Conservation (phyloP, 2,888 invertebrate species). For the Lysandra coridon region DNA sequence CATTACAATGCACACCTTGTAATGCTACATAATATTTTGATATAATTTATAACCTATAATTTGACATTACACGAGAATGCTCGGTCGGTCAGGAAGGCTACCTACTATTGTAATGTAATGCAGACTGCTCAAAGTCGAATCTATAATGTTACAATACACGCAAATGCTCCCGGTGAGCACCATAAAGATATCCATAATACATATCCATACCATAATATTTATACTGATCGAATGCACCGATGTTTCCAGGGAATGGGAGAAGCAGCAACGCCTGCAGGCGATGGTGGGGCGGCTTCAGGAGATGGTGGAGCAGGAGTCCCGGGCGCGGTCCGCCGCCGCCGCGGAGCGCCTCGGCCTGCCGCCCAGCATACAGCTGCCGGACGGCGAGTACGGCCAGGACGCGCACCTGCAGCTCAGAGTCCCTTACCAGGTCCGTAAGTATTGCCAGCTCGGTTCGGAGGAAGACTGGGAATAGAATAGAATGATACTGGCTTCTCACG, state of each 20-base stretch:
- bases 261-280: slow-evolving; percentile 77
- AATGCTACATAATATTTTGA: too few relatives aligned
- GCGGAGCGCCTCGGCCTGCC: slow-evolving; percentile 79
- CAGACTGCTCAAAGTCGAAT: too few relatives aligned
- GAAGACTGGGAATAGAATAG: too few relatives aligned
- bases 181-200: too few relatives aligned
- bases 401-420: slow-evolving; percentile 82
- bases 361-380: slow-evolving; percentile 83
- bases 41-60: too few relatives aligned
- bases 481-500: too few relatives aligned
- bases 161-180: too few relatives aligned
- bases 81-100: too few relatives aligned
- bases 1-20: too few relatives aligned
- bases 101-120: too few relatives aligned
- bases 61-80: too few relatives aligned
- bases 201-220: background rate
- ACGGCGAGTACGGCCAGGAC: slow-evolving; percentile 83
- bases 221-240: background rate
- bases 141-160: too few relatives aligned
- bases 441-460: slow-evolving; percentile 34
- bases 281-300: slow-evolving; percentile 78
- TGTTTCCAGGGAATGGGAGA: slow-evolving; percentile 83
- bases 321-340: slow-evolving; percentile 73
- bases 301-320: slow-evolving; percentile 77
- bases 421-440: slow-evolving; percentile 81